Evolutionary conservation across 2,113 vertebrate genomes (phyloP).

Genomic region (Stegastes partitus): DNA sequence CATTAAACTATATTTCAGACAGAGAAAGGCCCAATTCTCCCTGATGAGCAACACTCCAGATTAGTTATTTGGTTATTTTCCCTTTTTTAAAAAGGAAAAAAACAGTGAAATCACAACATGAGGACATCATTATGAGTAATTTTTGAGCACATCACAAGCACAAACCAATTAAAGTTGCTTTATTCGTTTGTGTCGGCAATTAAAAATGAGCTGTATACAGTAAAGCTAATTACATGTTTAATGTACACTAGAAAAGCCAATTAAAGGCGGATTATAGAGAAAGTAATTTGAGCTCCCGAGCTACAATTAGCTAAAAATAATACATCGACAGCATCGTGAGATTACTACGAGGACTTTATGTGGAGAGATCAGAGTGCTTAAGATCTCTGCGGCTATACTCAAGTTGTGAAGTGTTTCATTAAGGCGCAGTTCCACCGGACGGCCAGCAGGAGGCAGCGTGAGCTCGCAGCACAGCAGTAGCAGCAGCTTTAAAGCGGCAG

Average conservation of each 20-base stretch:
- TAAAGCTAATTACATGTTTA: conserved; percentile 74
- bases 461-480: neutral
- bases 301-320: conserved; percentile 62
- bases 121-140: conserved; percentile 24
- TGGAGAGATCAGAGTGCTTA: conserved; percentile 40
- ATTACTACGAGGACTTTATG: conserved; percentile 41
- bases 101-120: conserved; percentile 16
- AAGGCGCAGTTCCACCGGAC: neutral
- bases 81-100: neutral
- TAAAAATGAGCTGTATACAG: conserved; percentile 59
- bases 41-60: neutral
- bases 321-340: conserved; percentile 37
- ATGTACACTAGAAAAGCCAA: conserved; percentile 66
- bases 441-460: conserved; percentile 59
- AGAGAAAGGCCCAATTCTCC: neutral
- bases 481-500: conserved; percentile 17
- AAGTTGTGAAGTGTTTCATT: neutral
- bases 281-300: conserved; percentile 57
- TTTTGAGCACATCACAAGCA: conserved; percentile 52
- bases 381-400: conserved; percentile 12
- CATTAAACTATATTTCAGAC: neutral
- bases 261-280: conserved; percentile 71
- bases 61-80: conserved; percentile 19
- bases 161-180: conserved; percentile 63
- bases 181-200: conserved; percentile 62